These are phyloP conservation scores for Apodemia zela DNA, from an alignment of 2,888 invertebrate genomes.

Conservation along the genomic window DNA sequence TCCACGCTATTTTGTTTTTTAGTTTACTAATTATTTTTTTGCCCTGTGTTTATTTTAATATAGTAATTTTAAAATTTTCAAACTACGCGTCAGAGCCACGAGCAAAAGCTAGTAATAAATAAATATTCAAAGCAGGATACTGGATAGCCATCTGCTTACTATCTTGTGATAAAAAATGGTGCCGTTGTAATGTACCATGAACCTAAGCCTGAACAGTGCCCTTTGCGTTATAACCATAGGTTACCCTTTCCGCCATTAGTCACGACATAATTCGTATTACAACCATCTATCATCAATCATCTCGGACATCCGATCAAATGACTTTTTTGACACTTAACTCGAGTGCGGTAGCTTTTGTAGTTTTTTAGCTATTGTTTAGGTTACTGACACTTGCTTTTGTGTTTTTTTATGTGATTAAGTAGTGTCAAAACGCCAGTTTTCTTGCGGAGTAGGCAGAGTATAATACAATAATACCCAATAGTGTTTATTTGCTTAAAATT, in stretches of 20 bases:
- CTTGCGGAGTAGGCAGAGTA: no score
- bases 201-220: not conserved
- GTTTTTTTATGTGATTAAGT: not conserved
- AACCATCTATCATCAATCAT: conserved; percentile 58
- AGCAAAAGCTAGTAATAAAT: no score
- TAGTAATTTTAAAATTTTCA: no score
- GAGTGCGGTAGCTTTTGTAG: conserved; percentile 39
- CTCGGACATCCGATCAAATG: conserved; percentile 50
- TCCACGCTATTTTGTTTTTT: no score
- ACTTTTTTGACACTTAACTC: conserved; percentile 48
- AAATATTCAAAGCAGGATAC: no score
- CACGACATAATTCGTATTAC: conserved; percentile 44
- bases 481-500: no score
- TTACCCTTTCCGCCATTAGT: conserved; percentile 36
- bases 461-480: no score
- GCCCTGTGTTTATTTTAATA: no score
- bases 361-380: conserved; percentile 15
- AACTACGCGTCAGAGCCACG: no score
- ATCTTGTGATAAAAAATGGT: not conserved
- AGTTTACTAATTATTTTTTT: no score
- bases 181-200: not conserved
- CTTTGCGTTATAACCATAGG: not conserved
- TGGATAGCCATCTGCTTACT: not conserved
- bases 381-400: conserved; percentile 10
- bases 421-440: no score